Percentiles rank a stretch among this genome's conserved stretches.
phyloP scores from a whole-genome alignment of 1,140 invertebrate genomes.

The Spodoptera litura region DNA sequence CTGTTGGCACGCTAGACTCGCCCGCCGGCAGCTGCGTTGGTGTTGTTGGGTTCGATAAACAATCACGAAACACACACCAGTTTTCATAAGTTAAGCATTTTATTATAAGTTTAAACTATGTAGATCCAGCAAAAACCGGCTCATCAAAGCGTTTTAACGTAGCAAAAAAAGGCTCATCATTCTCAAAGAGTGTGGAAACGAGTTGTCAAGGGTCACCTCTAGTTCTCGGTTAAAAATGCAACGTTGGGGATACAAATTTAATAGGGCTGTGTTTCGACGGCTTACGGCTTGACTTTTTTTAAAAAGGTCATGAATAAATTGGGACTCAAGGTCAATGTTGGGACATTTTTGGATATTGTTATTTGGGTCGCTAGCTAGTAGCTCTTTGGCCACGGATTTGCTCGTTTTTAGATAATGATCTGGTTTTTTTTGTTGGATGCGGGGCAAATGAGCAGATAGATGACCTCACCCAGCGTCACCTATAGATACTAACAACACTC shows the following conservation, averaged over 20 bases:
- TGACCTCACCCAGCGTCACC: too few relatives aligned
- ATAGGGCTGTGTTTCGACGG: background rate
- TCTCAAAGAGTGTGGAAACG: slow-evolving; percentile 1
- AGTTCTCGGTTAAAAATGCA: slow-evolving; percentile 10
- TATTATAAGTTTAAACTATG: too few relatives aligned
- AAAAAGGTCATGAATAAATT: slow-evolving; percentile 22
- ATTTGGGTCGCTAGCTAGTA: background rate
- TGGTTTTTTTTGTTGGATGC: background rate
- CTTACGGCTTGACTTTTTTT: background rate
- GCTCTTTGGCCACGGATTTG: background rate
- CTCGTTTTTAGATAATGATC: background rate
- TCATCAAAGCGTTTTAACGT: background rate
- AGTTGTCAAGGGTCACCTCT: background rate
- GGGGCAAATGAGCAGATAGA: too few relatives aligned
- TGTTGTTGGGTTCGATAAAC: too few relatives aligned
- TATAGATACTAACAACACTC: too few relatives aligned
- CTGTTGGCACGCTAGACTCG: too few relatives aligned
- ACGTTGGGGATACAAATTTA: slow-evolving; percentile 23
- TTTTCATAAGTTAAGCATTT: too few relatives aligned
- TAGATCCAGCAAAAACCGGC: background rate
- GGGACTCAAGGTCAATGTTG: background rate
- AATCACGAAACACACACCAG: too few relatives aligned
- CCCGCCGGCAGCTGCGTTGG: too few relatives aligned
- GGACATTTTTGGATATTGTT: slow-evolving; percentile 5
- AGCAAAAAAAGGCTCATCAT: background rate